Evolutionary conservation across 2,113 vertebrate species (phyloP).

Genomic region (Leiothrix lutea): DNA sequence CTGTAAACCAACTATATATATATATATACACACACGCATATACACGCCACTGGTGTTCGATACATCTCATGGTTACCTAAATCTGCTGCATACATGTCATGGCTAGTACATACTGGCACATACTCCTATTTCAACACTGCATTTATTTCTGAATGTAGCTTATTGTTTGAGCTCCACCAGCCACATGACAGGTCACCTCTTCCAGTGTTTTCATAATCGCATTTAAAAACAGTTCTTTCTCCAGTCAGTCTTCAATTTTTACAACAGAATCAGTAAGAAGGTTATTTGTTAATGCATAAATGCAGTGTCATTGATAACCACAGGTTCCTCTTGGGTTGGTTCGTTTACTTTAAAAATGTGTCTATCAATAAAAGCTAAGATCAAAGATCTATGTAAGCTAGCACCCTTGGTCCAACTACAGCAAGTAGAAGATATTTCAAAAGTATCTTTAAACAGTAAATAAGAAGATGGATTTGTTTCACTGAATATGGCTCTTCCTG

Average conservation of each 20-base stretch:
- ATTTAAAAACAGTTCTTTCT: not conserved
- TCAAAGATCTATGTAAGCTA: not conserved
- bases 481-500: not conserved
- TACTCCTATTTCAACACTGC: not conserved
- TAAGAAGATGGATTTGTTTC: not conserved
- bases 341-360: not conserved
- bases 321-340: not conserved
- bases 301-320: rapidly evolving
- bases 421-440: not conserved
- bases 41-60: not conserved
- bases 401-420: not conserved
- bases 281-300: not conserved
- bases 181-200: not conserved
- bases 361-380: not conserved
- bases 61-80: not conserved
- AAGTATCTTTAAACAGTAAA: not conserved
- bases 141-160: not conserved
- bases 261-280: not conserved
- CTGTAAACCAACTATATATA: not conserved
- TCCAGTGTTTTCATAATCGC: not conserved
- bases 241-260: not conserved
- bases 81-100: not conserved
- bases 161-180: not conserved
- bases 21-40: not conserved
- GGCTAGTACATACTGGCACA: not conserved